These are phyloP conservation scores for Mungos mungo DNA, from an alignment of 2,113 vertebrate genomes.

Conservation along the genomic window DNA sequence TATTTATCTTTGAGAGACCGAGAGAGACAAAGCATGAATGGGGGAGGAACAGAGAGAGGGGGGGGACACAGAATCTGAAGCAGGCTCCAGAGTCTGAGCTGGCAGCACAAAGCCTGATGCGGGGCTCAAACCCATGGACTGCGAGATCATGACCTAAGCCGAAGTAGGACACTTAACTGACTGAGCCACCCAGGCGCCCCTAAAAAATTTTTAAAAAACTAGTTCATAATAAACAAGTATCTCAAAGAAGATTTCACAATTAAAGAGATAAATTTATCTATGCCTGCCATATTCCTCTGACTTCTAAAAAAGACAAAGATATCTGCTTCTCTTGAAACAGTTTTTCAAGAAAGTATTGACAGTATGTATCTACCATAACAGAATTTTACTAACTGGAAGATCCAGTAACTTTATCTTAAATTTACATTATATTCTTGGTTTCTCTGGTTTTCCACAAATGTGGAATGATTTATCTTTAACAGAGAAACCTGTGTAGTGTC, in stretches of 20 bases:
- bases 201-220: background rate
- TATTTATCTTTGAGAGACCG: too few species aligned
- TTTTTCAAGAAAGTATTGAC: background rate
- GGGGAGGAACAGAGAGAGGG: too few species aligned
- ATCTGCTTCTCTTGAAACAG: background rate
- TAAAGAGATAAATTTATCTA: background rate
- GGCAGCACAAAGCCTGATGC: too few species aligned
- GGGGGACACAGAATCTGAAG: too few species aligned
- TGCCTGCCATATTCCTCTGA: background rate
- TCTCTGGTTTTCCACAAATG: background rate
- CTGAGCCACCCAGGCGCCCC: too few species aligned
- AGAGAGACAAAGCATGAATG: too few species aligned
- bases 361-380: background rate
- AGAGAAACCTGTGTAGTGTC: background rate
- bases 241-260: background rate
- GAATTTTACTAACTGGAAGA: slow-evolving; percentile 18
- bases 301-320: background rate
- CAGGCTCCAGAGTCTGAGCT: too few species aligned
- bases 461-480: background rate
- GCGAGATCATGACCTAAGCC: too few species aligned
- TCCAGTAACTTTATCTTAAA: background rate
- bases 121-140: too few species aligned
- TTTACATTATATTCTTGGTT: background rate
- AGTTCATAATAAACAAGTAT: background rate
- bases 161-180: too few species aligned